Evolutionary conservation across 2,888 invertebrate genomes (phyloP), one percentile per base, ranked within the genome.

Genomic region (Diaprepes abbreviatus): DNA sequence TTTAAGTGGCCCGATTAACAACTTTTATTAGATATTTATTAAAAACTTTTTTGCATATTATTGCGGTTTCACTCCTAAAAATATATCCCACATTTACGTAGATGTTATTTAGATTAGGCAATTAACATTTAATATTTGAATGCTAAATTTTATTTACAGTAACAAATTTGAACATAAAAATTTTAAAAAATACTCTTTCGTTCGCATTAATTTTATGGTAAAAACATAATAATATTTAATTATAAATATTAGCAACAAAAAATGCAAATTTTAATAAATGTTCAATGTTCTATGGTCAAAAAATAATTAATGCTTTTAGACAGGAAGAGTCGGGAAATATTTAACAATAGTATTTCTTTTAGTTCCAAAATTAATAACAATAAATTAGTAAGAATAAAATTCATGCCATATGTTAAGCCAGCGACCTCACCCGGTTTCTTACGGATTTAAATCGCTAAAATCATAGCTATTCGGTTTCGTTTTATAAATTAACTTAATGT

Each of bases 81-180:
- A 67, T 60, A 67, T 67, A 68, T 68, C 55, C 62, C 62, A 59
- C 66, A 66, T 66, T 59, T 52, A 58, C 59, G 59, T 59, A 55
- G 21, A 62, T 54, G 62, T 62, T 68, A 68, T 68, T 68, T 57
- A 68, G 67, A 68, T 68, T 68, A 68, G 67, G 62, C 36, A 62
- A 62, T 68, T 68, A 68, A 68, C 67, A 68, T 68, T 68, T 62
- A 35, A 52, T 48, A 54, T 62, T 63, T 40, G 40, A 63, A 63
- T 63, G 54, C 40, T 54, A 40, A 63, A 54, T 63, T 50, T 21
- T 36, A 59, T 48, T 48, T 31, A 62, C 21, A 33, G 60, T 50
- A 62, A 21, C 31, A 35, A 24, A 38, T 38, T 36, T 57, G 21
- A 33, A 55, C 55, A 55, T 55, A 55, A 54, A 54, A 35, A 10